Base-by-base conservation (phyloP, 2,113 vertebrate species). In the Vidua macroura region DNA sequence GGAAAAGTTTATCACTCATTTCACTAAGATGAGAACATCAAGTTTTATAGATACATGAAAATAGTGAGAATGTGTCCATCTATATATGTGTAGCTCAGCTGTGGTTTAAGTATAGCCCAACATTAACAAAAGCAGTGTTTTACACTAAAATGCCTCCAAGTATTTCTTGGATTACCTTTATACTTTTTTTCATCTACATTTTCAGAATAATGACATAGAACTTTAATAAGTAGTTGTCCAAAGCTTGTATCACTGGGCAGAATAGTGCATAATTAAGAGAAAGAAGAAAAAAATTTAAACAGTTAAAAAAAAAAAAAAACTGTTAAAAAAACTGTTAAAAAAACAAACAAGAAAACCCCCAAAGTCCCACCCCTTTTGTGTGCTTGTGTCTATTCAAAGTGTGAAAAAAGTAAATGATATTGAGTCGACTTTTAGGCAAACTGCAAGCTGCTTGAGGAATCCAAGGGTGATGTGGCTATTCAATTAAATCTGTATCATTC, bases 321-420 rank as follows among this genome's bases (percentile, higher is more conserved):
- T 41, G 12, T 41, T 41, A 41, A 59, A 24, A 24, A 24, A n/a
- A n/a, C 35, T 39, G 39, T 39, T 37, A 64, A 63, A 2, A 2
- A 37, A 51, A 27, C 2, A 31, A 30, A 18, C 22, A 33, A 33
- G 17, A 21, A 76, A 76, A 9, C 15, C 9, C 11, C 15, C 24
- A 11, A 58, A 67, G 0, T 8, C 12, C 6, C 6, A 60, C 2
- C 11, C 2, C 17, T 59, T 68, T 24, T 58, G 2, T 43, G 10
- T 33, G 7, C 13, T 64, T 64, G 3, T 27, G 16, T 53, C n/a
- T 43, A 28, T 62, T 60, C 18, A 73, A 69, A 78, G 51, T 46
- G 11, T n/a, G n/a, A 62, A 25, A 24, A 49, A 60, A 39, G 5
- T 30, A 56, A 80, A 20, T 37, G 13, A 35, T 21, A 46, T 2